phyloP scores from a whole-genome alignment of 2,113 vertebrate species.

The Scalopus aquaticus region DNA sequence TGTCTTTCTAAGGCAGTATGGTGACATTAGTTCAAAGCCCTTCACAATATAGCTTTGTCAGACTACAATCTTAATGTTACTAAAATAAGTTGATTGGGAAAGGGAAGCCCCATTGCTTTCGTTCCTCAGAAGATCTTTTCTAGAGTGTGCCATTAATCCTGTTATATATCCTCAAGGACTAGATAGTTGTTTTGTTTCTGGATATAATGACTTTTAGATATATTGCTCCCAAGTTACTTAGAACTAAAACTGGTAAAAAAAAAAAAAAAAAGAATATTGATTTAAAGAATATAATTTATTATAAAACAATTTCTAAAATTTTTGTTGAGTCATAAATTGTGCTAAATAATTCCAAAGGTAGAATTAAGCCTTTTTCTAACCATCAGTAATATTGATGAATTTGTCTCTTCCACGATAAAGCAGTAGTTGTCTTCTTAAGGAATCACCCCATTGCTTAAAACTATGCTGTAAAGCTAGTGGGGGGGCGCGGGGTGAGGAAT shows the following conservation, averaged over 20 bases:
- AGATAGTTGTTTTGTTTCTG: background rate
- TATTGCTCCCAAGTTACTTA: background rate
- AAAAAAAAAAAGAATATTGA: background rate
- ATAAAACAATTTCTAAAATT: background rate
- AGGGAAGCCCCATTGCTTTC: background rate
- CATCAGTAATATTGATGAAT: background rate
- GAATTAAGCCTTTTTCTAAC: background rate
- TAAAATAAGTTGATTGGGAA: background rate
- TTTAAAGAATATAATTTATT: constrained; percentile 23
- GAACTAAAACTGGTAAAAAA: background rate
- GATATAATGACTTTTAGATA: background rate
- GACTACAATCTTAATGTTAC: background rate
- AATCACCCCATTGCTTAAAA: constrained; percentile 14
- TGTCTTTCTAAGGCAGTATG: background rate
- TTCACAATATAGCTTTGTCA: background rate
- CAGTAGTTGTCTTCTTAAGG: background rate
- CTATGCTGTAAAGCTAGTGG: background rate
- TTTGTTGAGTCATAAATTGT: constrained; percentile 17
- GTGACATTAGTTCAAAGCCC: background rate
- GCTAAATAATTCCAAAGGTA: background rate
- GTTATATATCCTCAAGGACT: background rate
- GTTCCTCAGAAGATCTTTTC: background rate
- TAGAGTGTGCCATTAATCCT: background rate
- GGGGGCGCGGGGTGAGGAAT: too few species aligned
- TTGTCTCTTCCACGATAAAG: background rate